Conservation (phyloP, 2,113 vertebrate genomes). For the Zeus faber region DNA sequence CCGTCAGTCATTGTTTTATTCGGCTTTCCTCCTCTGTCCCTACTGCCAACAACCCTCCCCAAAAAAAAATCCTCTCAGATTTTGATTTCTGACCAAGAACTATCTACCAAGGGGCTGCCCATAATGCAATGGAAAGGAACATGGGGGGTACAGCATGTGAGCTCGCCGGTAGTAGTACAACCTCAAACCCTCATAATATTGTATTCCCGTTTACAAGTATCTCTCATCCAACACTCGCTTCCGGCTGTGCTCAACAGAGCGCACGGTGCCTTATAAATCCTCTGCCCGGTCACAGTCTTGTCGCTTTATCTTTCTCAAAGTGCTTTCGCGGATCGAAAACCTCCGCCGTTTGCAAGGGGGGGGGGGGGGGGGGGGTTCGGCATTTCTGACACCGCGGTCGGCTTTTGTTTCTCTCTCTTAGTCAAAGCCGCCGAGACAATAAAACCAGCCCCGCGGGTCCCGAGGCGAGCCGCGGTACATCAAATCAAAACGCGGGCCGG, state of each 20-base stretch:
- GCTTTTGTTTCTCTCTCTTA: background rate
- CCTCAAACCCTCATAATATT: background rate
- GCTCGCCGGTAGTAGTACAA: background rate
- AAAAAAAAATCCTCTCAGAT: slow-evolving; percentile 52
- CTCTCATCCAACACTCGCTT: background rate
- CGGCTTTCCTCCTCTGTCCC: slow-evolving; percentile 34
- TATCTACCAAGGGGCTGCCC: slow-evolving; percentile 52
- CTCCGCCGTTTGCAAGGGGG: too few species aligned
- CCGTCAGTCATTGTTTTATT: slow-evolving; percentile 65
- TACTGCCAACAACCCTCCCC: slow-evolving; percentile 4
- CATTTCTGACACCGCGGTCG: background rate
- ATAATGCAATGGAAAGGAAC: too few species aligned
- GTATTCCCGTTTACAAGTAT: background rate
- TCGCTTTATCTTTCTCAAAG: background rate
- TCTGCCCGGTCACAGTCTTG: background rate
- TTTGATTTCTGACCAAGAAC: slow-evolving; percentile 68
- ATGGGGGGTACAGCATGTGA: too few species aligned
- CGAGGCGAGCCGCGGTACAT: too few species aligned
- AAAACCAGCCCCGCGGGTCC: too few species aligned
- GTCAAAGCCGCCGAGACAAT: too few species aligned
- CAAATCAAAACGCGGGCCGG: too few species aligned
- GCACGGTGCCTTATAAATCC: too few species aligned
- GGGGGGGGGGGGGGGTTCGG: too few species aligned
- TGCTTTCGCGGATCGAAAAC: too few species aligned
- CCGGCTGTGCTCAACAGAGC: background rate